Evolutionary conservation across 2,113 vertebrate genomes (phyloP).

Genomic region (Lepus americanus): DNA sequence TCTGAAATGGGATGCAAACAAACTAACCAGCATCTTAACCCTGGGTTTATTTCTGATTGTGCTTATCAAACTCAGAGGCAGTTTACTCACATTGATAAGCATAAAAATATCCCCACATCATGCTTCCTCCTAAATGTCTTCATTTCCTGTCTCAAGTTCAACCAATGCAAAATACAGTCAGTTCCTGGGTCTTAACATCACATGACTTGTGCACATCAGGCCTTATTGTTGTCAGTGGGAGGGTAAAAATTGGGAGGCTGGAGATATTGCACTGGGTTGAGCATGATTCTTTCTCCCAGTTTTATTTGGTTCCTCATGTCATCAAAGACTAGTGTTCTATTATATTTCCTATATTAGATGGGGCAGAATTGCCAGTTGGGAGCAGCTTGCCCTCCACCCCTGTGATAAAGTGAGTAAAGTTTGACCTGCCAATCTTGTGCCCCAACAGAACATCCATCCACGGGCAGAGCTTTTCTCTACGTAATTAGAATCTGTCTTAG

Average conservation of each 20-base stretch:
- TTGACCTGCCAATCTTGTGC: slow-evolving; percentile 42
- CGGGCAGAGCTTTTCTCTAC: slow-evolving; percentile 16
- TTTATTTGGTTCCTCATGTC: slow-evolving; percentile 50
- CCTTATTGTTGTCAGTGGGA: slow-evolving; percentile 32
- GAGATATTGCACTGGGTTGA: neutral
- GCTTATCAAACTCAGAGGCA: slow-evolving; percentile 55
- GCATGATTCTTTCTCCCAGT: slow-evolving; percentile 54
- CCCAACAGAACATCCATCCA: slow-evolving; percentile 54
- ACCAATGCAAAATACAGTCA: slow-evolving; percentile 53
- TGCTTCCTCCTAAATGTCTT: slow-evolving; percentile 28
- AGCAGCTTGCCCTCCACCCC: slow-evolving; percentile 56
- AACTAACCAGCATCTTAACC: no score
- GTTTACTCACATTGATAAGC: slow-evolving; percentile 50
- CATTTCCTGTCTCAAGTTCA: slow-evolving; percentile 61
- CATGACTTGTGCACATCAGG: slow-evolving; percentile 29
- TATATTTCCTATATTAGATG: neutral
- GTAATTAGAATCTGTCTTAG: slow-evolving; percentile 77
- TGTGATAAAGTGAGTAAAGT: neutral
- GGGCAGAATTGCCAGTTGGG: slow-evolving; percentile 34
- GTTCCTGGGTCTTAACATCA: slow-evolving; percentile 47
- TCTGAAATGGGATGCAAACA: no score
- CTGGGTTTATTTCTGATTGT: neutral
- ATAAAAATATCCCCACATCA: neutral
- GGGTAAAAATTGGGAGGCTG: slow-evolving; percentile 55
- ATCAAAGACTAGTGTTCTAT: slow-evolving; percentile 66